Evolutionary conservation across 2,797 vertebrate species (phyloP), one percentile per base, ranked within the genome.

Genomic region (Pelodytes ibericus): DNA sequence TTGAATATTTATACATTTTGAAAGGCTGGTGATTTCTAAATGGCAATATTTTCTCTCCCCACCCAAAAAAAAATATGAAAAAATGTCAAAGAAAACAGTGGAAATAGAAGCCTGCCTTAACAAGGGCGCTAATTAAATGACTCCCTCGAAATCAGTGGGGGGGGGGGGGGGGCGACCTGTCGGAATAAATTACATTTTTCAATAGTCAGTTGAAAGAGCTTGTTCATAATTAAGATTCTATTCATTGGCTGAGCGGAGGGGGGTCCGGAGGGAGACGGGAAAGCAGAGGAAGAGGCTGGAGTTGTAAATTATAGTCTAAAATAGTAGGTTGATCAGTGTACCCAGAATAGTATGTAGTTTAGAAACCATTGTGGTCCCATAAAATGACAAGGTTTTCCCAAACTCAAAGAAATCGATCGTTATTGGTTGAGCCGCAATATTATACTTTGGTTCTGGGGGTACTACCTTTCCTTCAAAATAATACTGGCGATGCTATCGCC

Each of bases 141-240:
- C 29, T 51, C 73, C 56, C 65, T 75, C 8, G n/a, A 67, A 66
- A 74, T 65, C 64, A 60, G 44, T 49, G n/a, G n/a, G n/a, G n/a
- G n/a, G n/a, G n/a, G n/a, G n/a, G n/a, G n/a, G n/a, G n/a, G n/a
- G n/a, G n/a, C n/a, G n/a, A n/a, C n/a, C n/a, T n/a, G 73, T 68
- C 57, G 25, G 56, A 68, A 60, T 61, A 60, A 10, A 22, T 68
- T 47, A 65, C 26, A 44, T 44, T 26, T 44, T 47, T 75, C 56
- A 68, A 75, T 75, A 68, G 73, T 68, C 56, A 15, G 62, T n/a
- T 47, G 61, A 67, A 74, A 74, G 30, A 72, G 73, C 39, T 51
- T 61, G 33, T 61, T 75, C 64, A 67, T 68, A 75, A 75, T 75
- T 75, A 75, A 75, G 73, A 75, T 68, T 65, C 64, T 75, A 75